phyloP scores from a whole-genome alignment of 2,113 vertebrate species.

The Poicephalus meyeri region DNA sequence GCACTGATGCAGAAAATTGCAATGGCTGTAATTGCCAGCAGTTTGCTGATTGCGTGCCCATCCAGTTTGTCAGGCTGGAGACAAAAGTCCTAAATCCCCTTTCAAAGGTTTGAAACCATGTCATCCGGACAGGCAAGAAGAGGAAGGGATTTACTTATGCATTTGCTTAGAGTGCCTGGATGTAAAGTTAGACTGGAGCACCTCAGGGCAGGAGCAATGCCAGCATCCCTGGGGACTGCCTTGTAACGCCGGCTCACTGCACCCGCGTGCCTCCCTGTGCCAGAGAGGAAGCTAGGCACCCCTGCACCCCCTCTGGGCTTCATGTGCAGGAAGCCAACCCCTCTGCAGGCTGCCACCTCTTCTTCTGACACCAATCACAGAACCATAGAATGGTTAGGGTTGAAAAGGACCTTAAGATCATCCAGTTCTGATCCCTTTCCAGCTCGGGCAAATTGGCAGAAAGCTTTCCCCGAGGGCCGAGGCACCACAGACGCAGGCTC shows the following conservation, averaged over 20 bases:
- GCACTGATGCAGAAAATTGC: constrained; percentile 71
- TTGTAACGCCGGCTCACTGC: fast-evolving
- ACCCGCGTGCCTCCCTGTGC: fast-evolving
- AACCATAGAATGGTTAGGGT: background rate
- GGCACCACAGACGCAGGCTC: background rate
- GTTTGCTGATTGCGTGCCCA: constrained; percentile 67
- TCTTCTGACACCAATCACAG: background rate
- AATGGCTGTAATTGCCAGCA: constrained; percentile 42
- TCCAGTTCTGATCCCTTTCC: background rate
- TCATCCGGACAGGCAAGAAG: background rate
- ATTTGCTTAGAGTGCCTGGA: background rate
- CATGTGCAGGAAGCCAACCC: background rate
- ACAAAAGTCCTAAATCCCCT: constrained; percentile 31
- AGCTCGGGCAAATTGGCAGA: background rate
- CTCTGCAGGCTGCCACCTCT: background rate
- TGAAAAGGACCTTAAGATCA: background rate
- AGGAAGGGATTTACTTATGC: background rate
- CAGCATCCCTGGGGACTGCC: background rate
- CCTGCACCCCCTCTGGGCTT: background rate
- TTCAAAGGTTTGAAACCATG: background rate
- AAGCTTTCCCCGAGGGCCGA: background rate
- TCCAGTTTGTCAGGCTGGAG: constrained; percentile 32
- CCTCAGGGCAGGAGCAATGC: background rate
- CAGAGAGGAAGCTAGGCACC: background rate
- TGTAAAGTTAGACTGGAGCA: background rate